phyloP scores from a whole-genome alignment of 2,888 invertebrate species.

The Megamerina dolium region DNA sequence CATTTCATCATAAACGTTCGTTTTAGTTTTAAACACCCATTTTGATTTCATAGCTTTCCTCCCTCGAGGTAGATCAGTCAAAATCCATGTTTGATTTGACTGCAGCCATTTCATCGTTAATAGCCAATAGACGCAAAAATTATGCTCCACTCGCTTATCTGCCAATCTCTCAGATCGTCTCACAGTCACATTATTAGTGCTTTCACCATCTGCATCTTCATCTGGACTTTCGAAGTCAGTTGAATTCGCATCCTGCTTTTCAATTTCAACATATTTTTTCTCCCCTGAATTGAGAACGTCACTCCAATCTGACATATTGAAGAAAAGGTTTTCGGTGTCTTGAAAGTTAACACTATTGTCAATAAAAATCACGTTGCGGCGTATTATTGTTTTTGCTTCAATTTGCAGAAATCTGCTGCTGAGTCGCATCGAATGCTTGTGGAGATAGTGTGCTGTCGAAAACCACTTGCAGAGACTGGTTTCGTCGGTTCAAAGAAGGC shows the following conservation, averaged over 20 bases:
- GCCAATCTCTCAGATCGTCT: slow-evolving; percentile 6
- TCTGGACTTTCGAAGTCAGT: neutral
- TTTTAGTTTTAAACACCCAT: slow-evolving; percentile 13
- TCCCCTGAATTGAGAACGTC: slow-evolving; percentile 4
- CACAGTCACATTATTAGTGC: neutral
- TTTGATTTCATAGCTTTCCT: slow-evolving; percentile 11
- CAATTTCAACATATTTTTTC: neutral
- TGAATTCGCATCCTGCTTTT: neutral
- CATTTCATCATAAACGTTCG: slow-evolving; percentile 6
- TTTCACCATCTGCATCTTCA: neutral
- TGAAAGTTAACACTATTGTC: neutral
- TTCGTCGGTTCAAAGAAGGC: no score
- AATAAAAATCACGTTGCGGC: slow-evolving; percentile 3
- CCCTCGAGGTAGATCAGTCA: slow-evolving; percentile 5
- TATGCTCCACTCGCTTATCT: neutral
- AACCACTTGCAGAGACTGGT: no score
- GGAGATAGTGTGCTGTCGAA: no score
- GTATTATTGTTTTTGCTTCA: slow-evolving; percentile 7
- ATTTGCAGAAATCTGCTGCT: no score
- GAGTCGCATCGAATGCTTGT: no score
- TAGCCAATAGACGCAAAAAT: slow-evolving; percentile 4
- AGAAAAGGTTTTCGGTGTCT: neutral
- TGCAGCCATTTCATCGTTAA: slow-evolving; percentile 4
- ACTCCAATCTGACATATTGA: neutral
- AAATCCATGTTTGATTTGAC: slow-evolving; percentile 8